Base-by-base conservation (phyloP, 2,888 invertebrate species). In the Terebella lapidaria region DNA sequence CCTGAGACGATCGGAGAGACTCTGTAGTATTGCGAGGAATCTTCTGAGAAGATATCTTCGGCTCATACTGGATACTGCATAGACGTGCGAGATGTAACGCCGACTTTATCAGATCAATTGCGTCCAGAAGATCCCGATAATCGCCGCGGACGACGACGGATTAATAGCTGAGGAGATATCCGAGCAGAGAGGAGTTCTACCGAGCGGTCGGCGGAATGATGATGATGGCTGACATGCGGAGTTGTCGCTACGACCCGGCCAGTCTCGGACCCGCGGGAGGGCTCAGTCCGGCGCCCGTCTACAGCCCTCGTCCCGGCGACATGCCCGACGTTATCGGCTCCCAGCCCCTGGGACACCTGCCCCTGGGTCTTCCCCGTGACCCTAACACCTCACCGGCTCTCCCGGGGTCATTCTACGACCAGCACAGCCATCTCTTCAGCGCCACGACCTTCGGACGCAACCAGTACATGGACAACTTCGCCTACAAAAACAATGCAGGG, bases 181-280 rank as follows among this genome's bases (percentile, higher is more conserved):
- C 5, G 18, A n/a, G 25, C 54, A 53, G 10, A 25, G 5, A 53
- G 10, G 4, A 20, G 2, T 29, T 26, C 3, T 15, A 29, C 30
- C 5, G 3, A 28, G 35, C 28, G 2, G 28, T n/a, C 49, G 54
- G 4, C 26, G 18, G 30, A 58, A 74, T 69, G 71, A 74, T 74
- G 73, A 76, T 76, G 74, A 74, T 73, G 70, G 70, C 74, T n/a
- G 77, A 78, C 61, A 72, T 74, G 59, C 69, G 77, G 35, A 77
- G 76, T 62, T 78, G 78, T 57, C 67, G 78, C 59, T 78, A 74
- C 66, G 78, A 77, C 54, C 68, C 67, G 54, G 60, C 67, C 46
- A n/a, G n/a, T n/a, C 61, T 26, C 28, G 45, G 28, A 20, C 46
- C 29, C 22, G 62, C 68, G 35, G 67, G 65, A 51, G 62, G 61